A percentile compares a stretch with the other conserved stretches of the same genome.
phyloP scores from a whole-genome alignment of 2,797 vertebrate species.

The Gorsachius magnificus region DNA sequence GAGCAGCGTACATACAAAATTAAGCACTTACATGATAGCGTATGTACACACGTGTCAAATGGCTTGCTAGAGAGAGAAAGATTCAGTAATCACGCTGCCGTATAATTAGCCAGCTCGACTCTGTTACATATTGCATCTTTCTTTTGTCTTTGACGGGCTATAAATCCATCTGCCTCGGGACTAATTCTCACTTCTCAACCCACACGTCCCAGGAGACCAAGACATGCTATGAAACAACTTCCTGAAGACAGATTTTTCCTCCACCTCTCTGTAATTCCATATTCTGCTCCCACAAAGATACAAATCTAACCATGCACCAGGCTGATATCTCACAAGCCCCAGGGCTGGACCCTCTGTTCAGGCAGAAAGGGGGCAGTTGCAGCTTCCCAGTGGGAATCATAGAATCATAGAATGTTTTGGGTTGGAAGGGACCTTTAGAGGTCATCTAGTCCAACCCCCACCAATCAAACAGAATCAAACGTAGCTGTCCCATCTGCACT shows the following conservation, averaged over 20 bases:
- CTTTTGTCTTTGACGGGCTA: constrained; percentile 22
- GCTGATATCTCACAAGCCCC: not conserved
- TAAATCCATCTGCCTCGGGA: not conserved
- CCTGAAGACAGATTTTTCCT: not conserved
- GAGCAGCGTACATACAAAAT: not conserved
- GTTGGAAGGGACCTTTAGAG: no score
- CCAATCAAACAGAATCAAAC: not conserved
- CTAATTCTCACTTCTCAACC: not conserved
- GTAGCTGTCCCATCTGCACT: not conserved
- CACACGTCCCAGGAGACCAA: constrained; percentile 32
- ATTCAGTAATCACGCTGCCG: not conserved
- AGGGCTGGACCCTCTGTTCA: not conserved
- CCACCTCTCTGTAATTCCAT: not conserved
- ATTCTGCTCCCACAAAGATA: not conserved
- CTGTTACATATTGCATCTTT: not conserved
- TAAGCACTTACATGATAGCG: not conserved
- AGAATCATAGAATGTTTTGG: not conserved
- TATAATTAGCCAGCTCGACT: not conserved
- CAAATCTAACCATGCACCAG: not conserved
- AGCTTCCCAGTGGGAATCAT: not conserved
- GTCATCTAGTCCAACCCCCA: no score
- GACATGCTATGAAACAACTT: not conserved
- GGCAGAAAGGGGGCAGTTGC: fast-evolving
- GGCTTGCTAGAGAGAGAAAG: not conserved
- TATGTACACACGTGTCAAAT: not conserved